Percentiles rank a stretch among this genome's conserved stretches.
Evolutionary conservation across 2,888 invertebrate genomes (phyloP).

Genomic region (Sussaba pulchella): DNA sequence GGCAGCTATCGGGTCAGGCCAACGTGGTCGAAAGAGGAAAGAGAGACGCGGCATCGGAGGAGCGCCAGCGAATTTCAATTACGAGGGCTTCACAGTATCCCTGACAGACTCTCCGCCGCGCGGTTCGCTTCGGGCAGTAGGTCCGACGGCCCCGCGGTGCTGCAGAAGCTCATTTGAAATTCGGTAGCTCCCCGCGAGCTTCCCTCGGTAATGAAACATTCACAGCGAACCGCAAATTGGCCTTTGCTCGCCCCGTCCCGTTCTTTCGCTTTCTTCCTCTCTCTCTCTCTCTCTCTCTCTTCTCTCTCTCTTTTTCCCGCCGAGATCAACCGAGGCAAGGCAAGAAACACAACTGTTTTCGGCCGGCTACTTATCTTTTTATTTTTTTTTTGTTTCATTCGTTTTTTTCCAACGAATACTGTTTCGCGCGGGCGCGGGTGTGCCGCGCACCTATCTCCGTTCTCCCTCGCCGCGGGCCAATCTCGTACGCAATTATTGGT

Average conservation of each 20-base stretch:
- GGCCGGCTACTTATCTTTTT: slow-evolving; percentile 77
- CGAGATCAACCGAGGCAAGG: slow-evolving; percentile 39
- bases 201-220: slow-evolving; percentile 84
- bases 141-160: slow-evolving; percentile 52
- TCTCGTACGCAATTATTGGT: slow-evolving; percentile 79
- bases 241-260: slow-evolving; percentile 71
- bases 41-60: slow-evolving; percentile 42
- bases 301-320: too few relatives aligned
- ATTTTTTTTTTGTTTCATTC: too few relatives aligned
- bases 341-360: slow-evolving; percentile 79
- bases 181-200: slow-evolving; percentile 82
- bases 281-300: too few relatives aligned
- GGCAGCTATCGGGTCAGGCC: slow-evolving; percentile 38
- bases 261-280: slow-evolving; percentile 30
- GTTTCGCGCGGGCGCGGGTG: slow-evolving; percentile 37
- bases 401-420: slow-evolving; percentile 54
- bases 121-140: slow-evolving; percentile 46
- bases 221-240: slow-evolving; percentile 83
- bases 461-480: slow-evolving; percentile 69
- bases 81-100: slow-evolving; percentile 76
- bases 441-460: slow-evolving; percentile 10
- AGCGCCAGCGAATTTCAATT: slow-evolving; percentile 82
- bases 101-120: slow-evolving; percentile 62
- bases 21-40: slow-evolving; percentile 43
- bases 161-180: slow-evolving; percentile 83